These are phyloP conservation scores for Sphaeridia pumilis DNA, from an alignment of 2,888 invertebrate species.

Conservation along the genomic window DNA sequence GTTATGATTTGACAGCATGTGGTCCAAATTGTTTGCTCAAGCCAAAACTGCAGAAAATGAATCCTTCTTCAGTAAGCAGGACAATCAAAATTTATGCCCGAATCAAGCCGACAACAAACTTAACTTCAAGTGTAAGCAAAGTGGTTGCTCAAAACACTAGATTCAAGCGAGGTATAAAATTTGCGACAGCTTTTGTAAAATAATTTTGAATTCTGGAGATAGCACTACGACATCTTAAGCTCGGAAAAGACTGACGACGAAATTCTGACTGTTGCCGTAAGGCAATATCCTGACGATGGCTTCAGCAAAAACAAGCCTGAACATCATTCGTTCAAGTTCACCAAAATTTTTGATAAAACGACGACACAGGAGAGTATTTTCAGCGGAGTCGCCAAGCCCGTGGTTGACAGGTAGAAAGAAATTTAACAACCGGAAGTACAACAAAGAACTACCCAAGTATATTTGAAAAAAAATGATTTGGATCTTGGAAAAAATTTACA, in stretches of 20 bases:
- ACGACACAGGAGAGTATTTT: slow-evolving; percentile 42
- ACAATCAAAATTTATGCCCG: slow-evolving; percentile 32
- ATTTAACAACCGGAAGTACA: no score
- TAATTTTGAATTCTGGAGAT: slow-evolving; percentile 4
- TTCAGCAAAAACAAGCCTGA: slow-evolving; percentile 24
- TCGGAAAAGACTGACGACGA: slow-evolving; percentile 15
- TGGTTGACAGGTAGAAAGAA: slow-evolving; percentile 44
- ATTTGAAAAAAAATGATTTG: no score
- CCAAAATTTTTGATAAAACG: slow-evolving; percentile 42
- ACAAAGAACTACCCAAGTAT: no score
- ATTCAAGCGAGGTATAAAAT: no score
- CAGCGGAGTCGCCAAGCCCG: slow-evolving; percentile 43
- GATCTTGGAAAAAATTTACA: no score
- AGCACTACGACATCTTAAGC: slow-evolving; percentile 17
- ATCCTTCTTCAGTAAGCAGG: slow-evolving; percentile 20
- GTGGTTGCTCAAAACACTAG: no score
- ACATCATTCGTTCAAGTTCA: slow-evolving; percentile 40
- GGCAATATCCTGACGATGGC: slow-evolving; percentile 13
- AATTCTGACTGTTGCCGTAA: slow-evolving; percentile 11
- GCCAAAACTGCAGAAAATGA: no score
- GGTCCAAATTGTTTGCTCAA: no score
- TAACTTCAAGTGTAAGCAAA: neutral
- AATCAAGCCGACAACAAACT: slow-evolving; percentile 21
- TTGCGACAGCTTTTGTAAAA: neutral
- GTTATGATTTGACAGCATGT: no score